Conservation (phyloP, 2,888 invertebrate genomes). For the Rhingia rostrata region DNA sequence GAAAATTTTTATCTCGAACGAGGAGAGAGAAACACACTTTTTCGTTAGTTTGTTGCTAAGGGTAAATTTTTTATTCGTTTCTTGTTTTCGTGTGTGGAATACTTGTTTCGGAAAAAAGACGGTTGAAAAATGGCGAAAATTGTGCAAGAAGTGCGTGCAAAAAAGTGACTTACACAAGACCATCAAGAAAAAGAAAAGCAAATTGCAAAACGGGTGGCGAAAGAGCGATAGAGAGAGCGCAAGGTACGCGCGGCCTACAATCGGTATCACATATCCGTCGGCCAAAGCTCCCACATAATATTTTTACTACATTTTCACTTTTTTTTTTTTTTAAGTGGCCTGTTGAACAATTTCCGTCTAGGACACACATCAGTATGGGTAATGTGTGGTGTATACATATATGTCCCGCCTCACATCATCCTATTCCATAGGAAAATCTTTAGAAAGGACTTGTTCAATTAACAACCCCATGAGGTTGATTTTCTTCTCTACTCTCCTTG, state of each 20-base stretch:
- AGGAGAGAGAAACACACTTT: slow-evolving; percentile 52
- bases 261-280: slow-evolving; percentile 33
- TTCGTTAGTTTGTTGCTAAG: slow-evolving; percentile 59
- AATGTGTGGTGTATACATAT: slow-evolving; percentile 1
- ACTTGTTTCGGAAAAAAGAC: slow-evolving; percentile 57
- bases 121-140: slow-evolving; percentile 65
- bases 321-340: slow-evolving; percentile 60
- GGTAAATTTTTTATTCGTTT: slow-evolving; percentile 51
- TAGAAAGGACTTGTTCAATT: slow-evolving; percentile 12
- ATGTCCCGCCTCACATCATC: slow-evolving; percentile 1
- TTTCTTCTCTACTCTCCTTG: background rate
- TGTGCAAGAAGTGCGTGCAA: slow-evolving; percentile 62
- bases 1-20: slow-evolving; percentile 59
- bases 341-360: slow-evolving; percentile 58
- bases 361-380: background rate
- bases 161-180: slow-evolving; percentile 2
- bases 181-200: slow-evolving; percentile 8
- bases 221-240: background rate
- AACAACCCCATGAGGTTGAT: slow-evolving; percentile 32
- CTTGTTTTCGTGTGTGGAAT: slow-evolving; percentile 40
- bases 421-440: background rate
- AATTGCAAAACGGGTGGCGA: slow-evolving; percentile 12
- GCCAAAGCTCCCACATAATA: slow-evolving; percentile 44
- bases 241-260: slow-evolving; percentile 34
- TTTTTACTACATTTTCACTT: background rate